Conservation (phyloP, 1,140 invertebrate species). For the Pseudachorutes palmiensis region DNA sequence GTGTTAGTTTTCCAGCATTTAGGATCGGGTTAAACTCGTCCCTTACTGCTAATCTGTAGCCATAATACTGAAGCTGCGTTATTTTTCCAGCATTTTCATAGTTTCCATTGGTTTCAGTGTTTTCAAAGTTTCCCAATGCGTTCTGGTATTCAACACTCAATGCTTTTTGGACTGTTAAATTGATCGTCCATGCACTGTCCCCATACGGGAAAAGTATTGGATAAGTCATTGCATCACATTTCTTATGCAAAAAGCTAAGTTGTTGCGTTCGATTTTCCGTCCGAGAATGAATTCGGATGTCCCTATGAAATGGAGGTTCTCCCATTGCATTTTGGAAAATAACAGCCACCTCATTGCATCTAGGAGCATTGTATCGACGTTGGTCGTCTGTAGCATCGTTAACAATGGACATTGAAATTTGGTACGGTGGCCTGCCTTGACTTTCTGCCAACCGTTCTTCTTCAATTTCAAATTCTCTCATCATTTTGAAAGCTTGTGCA, state of each 20-base stretch:
- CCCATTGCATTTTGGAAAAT: conserved; percentile 26
- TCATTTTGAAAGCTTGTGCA: conserved; percentile 21
- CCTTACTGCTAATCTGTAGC: conserved; percentile 43
- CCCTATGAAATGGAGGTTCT: conserved; percentile 25
- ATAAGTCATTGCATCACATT: conserved; percentile 45
- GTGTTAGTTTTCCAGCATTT: conserved; percentile 31
- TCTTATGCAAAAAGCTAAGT: not conserved
- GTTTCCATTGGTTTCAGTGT: not conserved
- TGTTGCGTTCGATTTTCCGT: not conserved
- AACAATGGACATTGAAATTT: conserved; percentile 15
- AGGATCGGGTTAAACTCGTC: conserved; percentile 30
- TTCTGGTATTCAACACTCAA: conserved; percentile 19
- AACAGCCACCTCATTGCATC: conserved; percentile 29
- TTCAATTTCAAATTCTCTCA: conserved; percentile 17
- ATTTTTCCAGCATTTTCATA: conserved; percentile 36
- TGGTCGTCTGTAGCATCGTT: conserved; percentile 23
- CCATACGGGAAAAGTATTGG: conserved; percentile 45
- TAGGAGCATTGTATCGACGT: conserved; percentile 21
- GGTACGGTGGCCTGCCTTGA: conserved; percentile 25
- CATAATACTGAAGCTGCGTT: conserved; percentile 43
- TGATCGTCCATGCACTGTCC: conserved; percentile 42
- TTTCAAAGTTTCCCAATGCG: conserved; percentile 20
- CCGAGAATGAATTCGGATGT: conserved; percentile 16
- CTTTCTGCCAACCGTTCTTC: not conserved
- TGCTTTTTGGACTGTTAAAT: conserved; percentile 37